Evolutionary conservation across 2,113 vertebrate genomes (phyloP), one percentile per base, ranked within the genome.

Genomic region (Chaenocephalus aceratus): DNA sequence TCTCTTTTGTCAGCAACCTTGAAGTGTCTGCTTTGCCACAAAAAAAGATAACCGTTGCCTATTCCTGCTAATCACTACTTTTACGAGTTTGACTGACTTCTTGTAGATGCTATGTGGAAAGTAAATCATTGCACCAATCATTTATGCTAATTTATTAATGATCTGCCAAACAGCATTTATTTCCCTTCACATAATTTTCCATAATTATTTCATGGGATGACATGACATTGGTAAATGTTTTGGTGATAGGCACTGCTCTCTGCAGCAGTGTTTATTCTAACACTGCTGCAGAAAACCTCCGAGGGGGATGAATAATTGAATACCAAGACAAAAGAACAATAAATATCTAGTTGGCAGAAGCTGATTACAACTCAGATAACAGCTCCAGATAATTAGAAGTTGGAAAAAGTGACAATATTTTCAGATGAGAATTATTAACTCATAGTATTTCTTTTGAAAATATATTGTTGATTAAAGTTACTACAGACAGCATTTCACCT

Each of bases 331-430:
- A 45, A 18, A 16, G 52, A 51, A 26, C 1, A 54, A n/a, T 56
- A 4, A 49, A 48, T 68, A 72, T 46, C 18, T 21, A 75, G 36
- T 21, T 66, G 26, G 41, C 12, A 34, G 26, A 34, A 49, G 7
- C 30, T 66, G 26, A 73, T 75, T 46, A 10, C 2, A 56, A 36
- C 5, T 18, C 46, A 68, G 62, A 76, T 51, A 60, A 23, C 54
- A 23, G 48, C n/a, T 60, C 3, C 18, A 14, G 3, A 60, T 46
- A 76, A 75, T 9, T 56, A n/a, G 71, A 30, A 61, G 12, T 66
- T 7, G 48, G 10, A 49, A 7, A 78, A n/a, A 77, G 44, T 56
- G 8, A 56, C 51, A 13, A 57, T 58, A 49, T 62, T 65, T 67
- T 59, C 8, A 30, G 15, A 71, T 77, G 58, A 63, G 14, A 63